Conservation (phyloP, 2,797 vertebrate genomes). For the Cynodonichthys magdalenae region DNA sequence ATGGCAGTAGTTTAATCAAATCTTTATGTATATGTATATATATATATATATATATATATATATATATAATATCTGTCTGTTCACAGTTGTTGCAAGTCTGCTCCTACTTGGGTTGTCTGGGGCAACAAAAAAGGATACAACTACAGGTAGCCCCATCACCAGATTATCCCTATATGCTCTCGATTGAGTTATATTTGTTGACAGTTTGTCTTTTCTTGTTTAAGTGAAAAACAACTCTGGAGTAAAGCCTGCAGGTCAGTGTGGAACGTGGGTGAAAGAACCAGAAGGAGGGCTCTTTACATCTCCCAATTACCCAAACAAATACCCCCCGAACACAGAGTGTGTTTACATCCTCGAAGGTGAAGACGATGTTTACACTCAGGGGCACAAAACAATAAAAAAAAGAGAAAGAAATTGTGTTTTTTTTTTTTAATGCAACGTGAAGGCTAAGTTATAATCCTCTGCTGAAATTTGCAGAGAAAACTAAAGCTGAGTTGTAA, state of each 20-base stretch:
- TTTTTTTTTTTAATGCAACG: background rate
- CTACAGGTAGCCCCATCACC: slow-evolving; percentile 82
- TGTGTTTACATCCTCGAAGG: slow-evolving; percentile 99
- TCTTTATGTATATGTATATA: too few species aligned
- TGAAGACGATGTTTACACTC: slow-evolving; percentile 63
- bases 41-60: too few species aligned
- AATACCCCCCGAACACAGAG: slow-evolving; percentile 96
- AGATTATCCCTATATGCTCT: background rate
- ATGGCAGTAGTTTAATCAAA: too few species aligned
- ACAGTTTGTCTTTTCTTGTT: slow-evolving; percentile 23
- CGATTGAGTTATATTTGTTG: slow-evolving; percentile 4
- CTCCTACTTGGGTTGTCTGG: slow-evolving; percentile 96
- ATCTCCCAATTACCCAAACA: slow-evolving; percentile 98
- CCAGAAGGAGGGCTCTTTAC: slow-evolving; percentile 95
- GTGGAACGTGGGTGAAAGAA: slow-evolving; percentile 98
- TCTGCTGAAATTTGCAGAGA: too few species aligned
- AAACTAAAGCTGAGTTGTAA: too few species aligned
- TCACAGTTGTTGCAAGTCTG: slow-evolving; percentile 98
- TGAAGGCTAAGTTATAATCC: too few species aligned
- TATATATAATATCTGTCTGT: too few species aligned
- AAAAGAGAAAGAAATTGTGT: background rate
- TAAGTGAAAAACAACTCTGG: slow-evolving; percentile 93
- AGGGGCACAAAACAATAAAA: background rate
- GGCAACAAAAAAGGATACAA: slow-evolving; percentile 93
- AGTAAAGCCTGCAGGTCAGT: slow-evolving; percentile 94